phyloP scores from a whole-genome alignment of 1,140 invertebrate species.

The Orussus abietinus region DNA sequence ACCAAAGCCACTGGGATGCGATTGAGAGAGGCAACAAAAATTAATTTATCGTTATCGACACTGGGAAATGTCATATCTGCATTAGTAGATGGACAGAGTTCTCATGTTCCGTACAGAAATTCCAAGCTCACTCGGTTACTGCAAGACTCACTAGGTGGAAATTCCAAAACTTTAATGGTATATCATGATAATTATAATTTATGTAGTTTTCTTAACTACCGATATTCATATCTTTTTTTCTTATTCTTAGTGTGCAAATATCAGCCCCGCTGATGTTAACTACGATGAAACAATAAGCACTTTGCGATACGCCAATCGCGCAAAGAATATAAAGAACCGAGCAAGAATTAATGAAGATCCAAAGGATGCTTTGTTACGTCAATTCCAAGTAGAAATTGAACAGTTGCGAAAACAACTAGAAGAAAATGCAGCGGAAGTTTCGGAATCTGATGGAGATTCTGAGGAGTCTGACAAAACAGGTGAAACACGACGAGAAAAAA shows the following conservation, averaged over 20 bases:
- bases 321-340: conserved; percentile 96
- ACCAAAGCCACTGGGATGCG: conserved; percentile 85
- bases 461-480: conserved; percentile 39
- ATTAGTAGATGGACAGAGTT: conserved; percentile 89
- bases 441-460: conserved; percentile 41
- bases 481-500: conserved; percentile 31
- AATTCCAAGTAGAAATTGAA: conserved; percentile 96
- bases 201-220: too few relatives aligned
- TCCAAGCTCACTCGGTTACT: conserved; percentile 89
- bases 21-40: conserved; percentile 92
- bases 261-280: conserved; percentile 94
- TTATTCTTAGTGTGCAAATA: conserved; percentile 75
- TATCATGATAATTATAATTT: too few relatives aligned
- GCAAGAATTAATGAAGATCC: conserved; percentile 97
- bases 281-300: conserved; percentile 98
- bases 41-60: conserved; percentile 90
- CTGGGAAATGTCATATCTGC: conserved; percentile 95
- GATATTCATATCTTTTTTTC: too few relatives aligned
- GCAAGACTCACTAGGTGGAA: conserved; percentile 93
- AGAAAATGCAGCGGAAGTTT: conserved; percentile 51
- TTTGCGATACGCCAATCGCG: conserved; percentile 92
- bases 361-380: conserved; percentile 91
- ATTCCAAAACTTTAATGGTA: conserved; percentile 96
- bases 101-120: conserved; percentile 92
- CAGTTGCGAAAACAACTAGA: conserved; percentile 83